A percentile compares a stretch with the other conserved stretches of the same genome.
Conservation (phyloP, 1,140 invertebrate genomes). For the Lordiphosa collinella region DNA sequence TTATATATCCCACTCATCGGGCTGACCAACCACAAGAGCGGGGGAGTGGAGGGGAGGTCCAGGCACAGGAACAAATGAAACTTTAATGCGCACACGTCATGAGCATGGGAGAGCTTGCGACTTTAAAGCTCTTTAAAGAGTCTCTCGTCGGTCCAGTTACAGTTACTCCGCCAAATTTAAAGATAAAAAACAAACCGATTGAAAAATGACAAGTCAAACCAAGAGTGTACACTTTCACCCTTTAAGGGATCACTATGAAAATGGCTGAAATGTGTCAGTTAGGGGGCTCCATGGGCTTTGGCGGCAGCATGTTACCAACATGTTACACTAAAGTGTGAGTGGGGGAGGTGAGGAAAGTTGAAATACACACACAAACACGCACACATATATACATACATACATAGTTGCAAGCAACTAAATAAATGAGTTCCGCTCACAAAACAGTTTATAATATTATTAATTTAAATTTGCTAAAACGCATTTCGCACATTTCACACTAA, state of each 20-base stretch:
- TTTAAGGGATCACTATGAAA: conserved; percentile 57
- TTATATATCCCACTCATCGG: conserved; percentile 42
- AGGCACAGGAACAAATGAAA: conserved; percentile 16
- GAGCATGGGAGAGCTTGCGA: conserved; percentile 11
- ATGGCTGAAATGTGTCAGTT: conserved; percentile 66
- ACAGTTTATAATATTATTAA: conserved; percentile 41
- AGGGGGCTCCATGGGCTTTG: conserved; percentile 3
- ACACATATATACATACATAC: conserved; percentile 20
- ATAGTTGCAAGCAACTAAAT: conserved; percentile 49
- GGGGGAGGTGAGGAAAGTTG: neutral
- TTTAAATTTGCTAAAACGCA: conserved; percentile 32
- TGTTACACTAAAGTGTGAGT: too few species aligned
- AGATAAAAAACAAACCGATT: neutral
- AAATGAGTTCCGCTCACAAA: conserved; percentile 30
- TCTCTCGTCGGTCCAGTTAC: conserved; percentile 5
- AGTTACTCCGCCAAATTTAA: conserved; percentile 24
- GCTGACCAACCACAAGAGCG: conserved; percentile 13
- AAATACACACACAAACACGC: conserved; percentile 24
- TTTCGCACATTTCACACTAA: conserved; percentile 36
- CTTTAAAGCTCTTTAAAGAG: conserved; percentile 48
- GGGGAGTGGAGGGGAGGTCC: neutral
- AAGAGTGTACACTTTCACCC: conserved; percentile 61
- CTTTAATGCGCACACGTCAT: conserved; percentile 43
- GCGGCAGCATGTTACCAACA: neutral
- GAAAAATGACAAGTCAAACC: conserved; percentile 12